Evolutionary conservation across 2,797 vertebrate genomes (phyloP).

Genomic region (Salmo trutta): DNA sequence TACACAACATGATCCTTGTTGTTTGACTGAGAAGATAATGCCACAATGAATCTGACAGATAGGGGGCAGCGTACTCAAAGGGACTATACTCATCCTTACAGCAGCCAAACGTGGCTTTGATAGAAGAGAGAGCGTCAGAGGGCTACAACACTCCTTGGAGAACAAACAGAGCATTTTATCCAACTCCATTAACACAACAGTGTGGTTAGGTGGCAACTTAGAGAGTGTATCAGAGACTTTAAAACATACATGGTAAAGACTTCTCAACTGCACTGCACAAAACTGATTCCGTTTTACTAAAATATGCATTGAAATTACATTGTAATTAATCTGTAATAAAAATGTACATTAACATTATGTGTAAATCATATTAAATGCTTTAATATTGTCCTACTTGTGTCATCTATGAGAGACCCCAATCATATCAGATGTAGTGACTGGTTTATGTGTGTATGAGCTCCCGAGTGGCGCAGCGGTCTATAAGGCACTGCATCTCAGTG

Average conservation of each 20-base stretch:
- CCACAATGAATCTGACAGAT: constrained; percentile 48
- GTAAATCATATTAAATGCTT: background rate
- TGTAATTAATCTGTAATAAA: background rate
- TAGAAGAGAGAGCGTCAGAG: background rate
- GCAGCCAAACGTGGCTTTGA: background rate
- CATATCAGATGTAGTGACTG: background rate
- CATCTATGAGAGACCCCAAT: background rate
- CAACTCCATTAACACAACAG: background rate
- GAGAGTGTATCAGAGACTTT: background rate
- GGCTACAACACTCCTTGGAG: constrained; percentile 1
- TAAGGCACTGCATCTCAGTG: no score
- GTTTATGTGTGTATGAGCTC: background rate
- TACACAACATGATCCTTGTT: no score
- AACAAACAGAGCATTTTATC: constrained; percentile 1
- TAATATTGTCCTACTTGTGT: background rate
- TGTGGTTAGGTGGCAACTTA: background rate
- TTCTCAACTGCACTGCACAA: background rate
- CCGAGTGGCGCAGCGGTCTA: background rate
- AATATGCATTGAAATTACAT: background rate
- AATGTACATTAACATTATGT: background rate
- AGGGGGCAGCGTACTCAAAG: constrained; percentile 79
- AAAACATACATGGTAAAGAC: background rate
- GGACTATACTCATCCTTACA: constrained; percentile 28
- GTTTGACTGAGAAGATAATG: background rate
- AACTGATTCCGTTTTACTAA: no score